Evolutionary conservation across 2,797 vertebrate species (phyloP).

Genomic region (Sebastes aleutianus): DNA sequence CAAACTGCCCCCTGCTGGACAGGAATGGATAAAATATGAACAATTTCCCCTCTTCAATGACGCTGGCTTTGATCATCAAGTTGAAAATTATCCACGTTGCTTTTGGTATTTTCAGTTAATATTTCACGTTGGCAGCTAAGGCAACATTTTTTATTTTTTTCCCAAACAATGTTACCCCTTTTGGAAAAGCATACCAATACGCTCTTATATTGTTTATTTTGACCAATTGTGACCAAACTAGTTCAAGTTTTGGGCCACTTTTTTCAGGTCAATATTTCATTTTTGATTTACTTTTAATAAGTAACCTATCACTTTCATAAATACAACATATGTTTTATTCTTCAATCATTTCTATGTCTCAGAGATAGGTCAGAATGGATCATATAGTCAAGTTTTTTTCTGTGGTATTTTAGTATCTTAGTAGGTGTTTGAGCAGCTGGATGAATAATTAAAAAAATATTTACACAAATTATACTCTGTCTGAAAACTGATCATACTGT

Average conservation of each 20-base stretch:
- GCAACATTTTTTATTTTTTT: not conserved
- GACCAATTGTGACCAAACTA: not conserved
- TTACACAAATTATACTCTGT: not conserved
- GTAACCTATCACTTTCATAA: not conserved
- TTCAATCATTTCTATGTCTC: not conserved
- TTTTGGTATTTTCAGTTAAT: not conserved
- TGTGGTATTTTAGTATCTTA: not conserved
- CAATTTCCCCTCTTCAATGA: not conserved
- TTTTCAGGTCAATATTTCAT: not conserved
- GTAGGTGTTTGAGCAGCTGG: not conserved
- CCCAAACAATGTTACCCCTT: not conserved
- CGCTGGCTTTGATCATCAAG: not conserved
- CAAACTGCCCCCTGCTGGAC: constrained; percentile 40
- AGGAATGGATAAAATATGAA: not conserved
- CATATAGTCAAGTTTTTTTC: accelerated
- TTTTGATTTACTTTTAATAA: not conserved
- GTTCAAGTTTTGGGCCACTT: not conserved
- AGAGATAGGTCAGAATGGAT: not conserved
- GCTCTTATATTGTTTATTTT: not conserved
- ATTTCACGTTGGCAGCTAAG: not conserved
- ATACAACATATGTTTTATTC: not conserved
- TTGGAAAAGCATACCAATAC: not conserved
- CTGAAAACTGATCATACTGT: not conserved
- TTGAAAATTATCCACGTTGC: not conserved
- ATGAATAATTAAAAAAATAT: not conserved